These are phyloP conservation scores for Vanessa atalanta DNA, from an alignment of 1,140 invertebrate genomes.

Conservation along the genomic window DNA sequence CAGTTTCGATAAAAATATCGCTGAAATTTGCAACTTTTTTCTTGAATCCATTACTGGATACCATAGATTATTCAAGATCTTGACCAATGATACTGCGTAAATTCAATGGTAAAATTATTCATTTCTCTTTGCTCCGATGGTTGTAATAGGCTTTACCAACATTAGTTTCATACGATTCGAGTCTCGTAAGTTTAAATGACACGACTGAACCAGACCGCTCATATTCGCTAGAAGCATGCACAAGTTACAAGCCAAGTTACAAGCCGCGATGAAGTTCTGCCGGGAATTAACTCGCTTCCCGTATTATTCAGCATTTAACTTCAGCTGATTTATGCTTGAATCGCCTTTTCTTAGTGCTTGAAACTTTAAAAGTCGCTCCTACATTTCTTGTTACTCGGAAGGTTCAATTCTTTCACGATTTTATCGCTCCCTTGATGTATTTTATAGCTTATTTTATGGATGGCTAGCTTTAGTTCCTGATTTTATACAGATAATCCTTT, in stretches of 20 bases:
- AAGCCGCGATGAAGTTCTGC: neutral
- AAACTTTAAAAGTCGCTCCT: slow-evolving; percentile 2
- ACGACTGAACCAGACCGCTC: neutral
- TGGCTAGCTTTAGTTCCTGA: neutral
- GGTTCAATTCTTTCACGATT: neutral
- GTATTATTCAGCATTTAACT: slow-evolving; percentile 5
- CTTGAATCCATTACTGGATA: no score
- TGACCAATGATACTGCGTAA: no score
- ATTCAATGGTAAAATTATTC: no score
- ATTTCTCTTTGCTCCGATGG: no score
- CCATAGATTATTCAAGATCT: no score
- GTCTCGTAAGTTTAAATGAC: neutral
- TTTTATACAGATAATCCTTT: neutral
- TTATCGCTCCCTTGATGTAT: slow-evolving; percentile 1
- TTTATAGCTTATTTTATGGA: slow-evolving; percentile 3
- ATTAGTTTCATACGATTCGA: neutral
- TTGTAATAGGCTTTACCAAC: neutral
- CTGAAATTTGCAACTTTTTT: no score
- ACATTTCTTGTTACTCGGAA: neutral
- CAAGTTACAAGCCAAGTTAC: neutral
- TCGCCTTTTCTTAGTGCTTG: slow-evolving; percentile 1
- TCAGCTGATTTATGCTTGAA: slow-evolving; percentile 4
- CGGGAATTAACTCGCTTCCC: slow-evolving; percentile 1
- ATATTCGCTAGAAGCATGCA: neutral
- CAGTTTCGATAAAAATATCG: no score